Evolutionary conservation across 2,113 vertebrate genomes (phyloP).

Genomic region (Phylloscopus whistleri): DNA sequence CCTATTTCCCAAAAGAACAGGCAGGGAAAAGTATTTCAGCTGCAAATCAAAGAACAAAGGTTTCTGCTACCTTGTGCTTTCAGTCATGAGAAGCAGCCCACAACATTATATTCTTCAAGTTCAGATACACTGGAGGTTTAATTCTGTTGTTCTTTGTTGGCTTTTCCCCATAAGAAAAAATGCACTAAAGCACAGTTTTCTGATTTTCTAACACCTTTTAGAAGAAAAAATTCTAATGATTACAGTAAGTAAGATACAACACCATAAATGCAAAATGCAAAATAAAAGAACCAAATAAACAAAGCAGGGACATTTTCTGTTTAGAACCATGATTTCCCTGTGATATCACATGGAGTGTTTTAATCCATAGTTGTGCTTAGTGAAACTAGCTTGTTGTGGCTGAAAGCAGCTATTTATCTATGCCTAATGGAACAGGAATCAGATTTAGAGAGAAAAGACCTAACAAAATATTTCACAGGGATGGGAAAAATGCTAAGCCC

Average conservation of each 20-base stretch:
- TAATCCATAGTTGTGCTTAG: neutral
- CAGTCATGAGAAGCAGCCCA: neutral
- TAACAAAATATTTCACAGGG: neutral
- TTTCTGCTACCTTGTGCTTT: neutral
- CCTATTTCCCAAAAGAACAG: neutral
- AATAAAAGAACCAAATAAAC: neutral
- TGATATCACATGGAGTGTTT: neutral
- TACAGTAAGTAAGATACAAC: neutral
- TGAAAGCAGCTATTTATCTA: neutral
- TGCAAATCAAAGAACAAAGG: neutral
- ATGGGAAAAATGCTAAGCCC: neutral
- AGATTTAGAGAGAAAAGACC: neutral
- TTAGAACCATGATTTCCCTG: neutral
- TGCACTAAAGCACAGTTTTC: neutral
- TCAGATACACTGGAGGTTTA: accelerated
- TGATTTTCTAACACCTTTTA: neutral
- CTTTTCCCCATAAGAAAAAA: neutral
- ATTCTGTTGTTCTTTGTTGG: neutral
- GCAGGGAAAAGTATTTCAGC: neutral
- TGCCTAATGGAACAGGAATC: neutral
- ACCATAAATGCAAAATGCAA: neutral
- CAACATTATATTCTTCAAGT: neutral
- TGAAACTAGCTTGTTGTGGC: neutral
- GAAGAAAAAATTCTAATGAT: neutral
- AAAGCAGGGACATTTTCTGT: neutral